Conservation (phyloP, 1,140 invertebrate genomes). For the Cyrtorhinus lividipennis region DNA sequence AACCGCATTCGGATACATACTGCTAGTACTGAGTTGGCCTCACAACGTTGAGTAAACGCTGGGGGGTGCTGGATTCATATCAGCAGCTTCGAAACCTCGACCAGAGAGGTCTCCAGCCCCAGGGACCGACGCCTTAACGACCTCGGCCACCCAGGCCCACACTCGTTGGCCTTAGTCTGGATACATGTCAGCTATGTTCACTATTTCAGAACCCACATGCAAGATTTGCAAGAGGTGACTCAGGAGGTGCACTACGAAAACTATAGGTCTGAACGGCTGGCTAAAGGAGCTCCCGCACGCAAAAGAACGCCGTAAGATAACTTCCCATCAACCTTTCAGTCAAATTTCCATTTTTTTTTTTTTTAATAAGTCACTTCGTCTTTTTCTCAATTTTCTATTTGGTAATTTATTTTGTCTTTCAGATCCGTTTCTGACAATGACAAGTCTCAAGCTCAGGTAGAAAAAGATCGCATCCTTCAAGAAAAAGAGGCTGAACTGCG, state of each 20-base stretch:
- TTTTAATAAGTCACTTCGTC: too few species aligned
- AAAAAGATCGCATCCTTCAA: conserved; percentile 69
- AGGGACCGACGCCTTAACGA: too few species aligned
- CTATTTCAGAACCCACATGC: conserved; percentile 86
- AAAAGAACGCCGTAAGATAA: conserved; percentile 55
- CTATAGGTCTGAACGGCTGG: conserved; percentile 74
- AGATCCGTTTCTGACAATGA: conserved; percentile 25
- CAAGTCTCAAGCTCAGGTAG: conserved; percentile 33
- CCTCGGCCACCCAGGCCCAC: too few species aligned
- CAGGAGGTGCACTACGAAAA: conserved; percentile 95
- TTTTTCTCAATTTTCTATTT: too few species aligned
- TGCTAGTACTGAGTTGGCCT: too few species aligned
- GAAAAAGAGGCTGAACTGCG: conserved; percentile 82
- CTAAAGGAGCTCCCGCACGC: conserved; percentile 58
- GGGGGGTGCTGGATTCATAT: too few species aligned
- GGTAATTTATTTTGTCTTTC: conserved; percentile 11
- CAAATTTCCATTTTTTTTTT: neutral
- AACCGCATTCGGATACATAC: too few species aligned
- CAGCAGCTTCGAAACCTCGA: too few species aligned
- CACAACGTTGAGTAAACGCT: too few species aligned
- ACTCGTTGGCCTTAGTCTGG: too few species aligned
- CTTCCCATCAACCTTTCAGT: neutral
- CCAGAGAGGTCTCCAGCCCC: too few species aligned
- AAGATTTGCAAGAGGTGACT: conserved; percentile 89
- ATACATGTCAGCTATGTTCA: too few species aligned